Base-by-base conservation (phyloP, 1,140 invertebrate genomes). In the Drosophila ercepeae region DNA sequence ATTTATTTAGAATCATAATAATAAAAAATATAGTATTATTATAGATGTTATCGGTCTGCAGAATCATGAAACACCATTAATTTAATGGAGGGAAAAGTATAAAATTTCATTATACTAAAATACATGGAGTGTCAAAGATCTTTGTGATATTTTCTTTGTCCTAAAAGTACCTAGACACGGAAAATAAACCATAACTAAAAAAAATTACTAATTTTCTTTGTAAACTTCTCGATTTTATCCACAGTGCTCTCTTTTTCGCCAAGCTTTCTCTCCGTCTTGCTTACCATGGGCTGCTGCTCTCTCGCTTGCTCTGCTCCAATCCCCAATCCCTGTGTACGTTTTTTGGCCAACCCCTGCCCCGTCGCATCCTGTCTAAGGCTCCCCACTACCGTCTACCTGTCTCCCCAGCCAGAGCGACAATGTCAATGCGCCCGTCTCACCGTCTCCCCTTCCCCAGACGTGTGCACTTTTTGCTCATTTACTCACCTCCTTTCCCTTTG, bases 271-370 rank as follows among this genome's bases (percentile, higher is more conserved):
- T 48, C 36, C 39, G 46, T 18, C 46, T 29, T 11, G 52, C 21
- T 29, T 23, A 27, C 21, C 55, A 19, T 44, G 42, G 14, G 6
- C 53, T 58, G 44, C 27, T 72, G 70, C 64, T 19, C 57, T 59
- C 55, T 25, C 46, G 27, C 59, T 67, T 25, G 41, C 60, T 63
- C 59, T 64, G 63, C 21, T 23, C n/a, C 27, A 36, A 16, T 67
- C 59, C 25, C n/a, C 27, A 36, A 16, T 67, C 59, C 63, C 65
- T 67, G 36, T 67, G 81, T 78, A 75, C 82, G 78, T 69, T 83
- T 83, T 82, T 83, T 63, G 70, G 78, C 57, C 16, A 34, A 29
- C 55, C 53, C 39, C 59, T 21, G 36, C 50, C 32, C 55, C 11
- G 1, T 4, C 1, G 19, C 51, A 51, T 45, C 41, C 78, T 51